phyloP scores from a whole-genome alignment of 1,140 invertebrate genomes.

The Geopemphigus sp. region DNA sequence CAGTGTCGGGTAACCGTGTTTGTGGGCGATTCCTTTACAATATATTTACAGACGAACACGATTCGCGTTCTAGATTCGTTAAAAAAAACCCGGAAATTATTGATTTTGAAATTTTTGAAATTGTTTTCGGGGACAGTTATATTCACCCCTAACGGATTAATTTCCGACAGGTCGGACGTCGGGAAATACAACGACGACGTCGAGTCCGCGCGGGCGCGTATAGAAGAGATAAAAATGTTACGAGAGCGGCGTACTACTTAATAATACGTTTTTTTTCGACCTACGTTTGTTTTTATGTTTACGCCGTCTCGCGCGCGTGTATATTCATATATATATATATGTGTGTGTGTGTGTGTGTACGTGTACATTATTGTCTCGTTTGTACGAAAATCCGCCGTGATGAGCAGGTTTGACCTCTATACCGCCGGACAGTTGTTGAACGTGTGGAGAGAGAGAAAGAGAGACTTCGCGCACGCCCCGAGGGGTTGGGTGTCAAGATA shows the following conservation, averaged over 20 bases:
- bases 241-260: background rate
- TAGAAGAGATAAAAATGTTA: background rate
- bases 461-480: slow-evolving; percentile 15
- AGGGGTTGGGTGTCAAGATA: slow-evolving; percentile 28
- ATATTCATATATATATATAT: background rate
- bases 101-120: background rate
- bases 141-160: too few species aligned
- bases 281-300: slow-evolving; percentile 10
- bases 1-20: too few species aligned
- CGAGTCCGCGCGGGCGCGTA: background rate
- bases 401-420: slow-evolving; percentile 22
- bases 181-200: background rate
- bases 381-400: background rate
- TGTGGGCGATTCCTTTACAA: background rate
- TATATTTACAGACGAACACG: too few species aligned
- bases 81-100: too few species aligned
- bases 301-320: background rate
- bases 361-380: too few species aligned
- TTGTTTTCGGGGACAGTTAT: background rate
- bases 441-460: too few species aligned
- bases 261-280: slow-evolving; percentile 21
- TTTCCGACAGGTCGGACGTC: too few species aligned
- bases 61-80: too few species aligned
- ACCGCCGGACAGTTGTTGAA: background rate
- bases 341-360: too few species aligned